These are phyloP conservation scores for Loriculus beryllinus DNA, from an alignment of 2,797 vertebrate species.

Conservation along the genomic window DNA sequence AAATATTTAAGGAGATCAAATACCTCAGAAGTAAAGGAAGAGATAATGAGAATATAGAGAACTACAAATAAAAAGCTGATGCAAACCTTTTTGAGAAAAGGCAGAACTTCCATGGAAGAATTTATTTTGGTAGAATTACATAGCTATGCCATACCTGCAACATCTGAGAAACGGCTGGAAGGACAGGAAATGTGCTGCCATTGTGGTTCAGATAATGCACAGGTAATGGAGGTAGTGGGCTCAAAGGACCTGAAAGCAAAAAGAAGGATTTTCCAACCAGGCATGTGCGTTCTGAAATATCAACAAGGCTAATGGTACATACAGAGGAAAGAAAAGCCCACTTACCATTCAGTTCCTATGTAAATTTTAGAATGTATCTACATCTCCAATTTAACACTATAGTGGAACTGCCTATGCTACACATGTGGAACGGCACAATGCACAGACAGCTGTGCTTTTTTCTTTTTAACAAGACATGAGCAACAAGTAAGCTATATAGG, in stretches of 20 bases:
- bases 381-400: neutral
- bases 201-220: neutral
- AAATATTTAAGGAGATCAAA: neutral
- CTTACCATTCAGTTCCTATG: neutral
- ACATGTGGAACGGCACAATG: neutral
- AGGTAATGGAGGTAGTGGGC: neutral
- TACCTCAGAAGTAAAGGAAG: neutral
- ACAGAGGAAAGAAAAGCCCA: neutral
- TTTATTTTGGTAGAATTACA: neutral
- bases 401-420: neutral
- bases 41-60: neutral
- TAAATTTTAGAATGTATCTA: neutral
- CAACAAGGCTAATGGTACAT: neutral
- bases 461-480: neutral
- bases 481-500: neutral
- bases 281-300: neutral
- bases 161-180: neutral
- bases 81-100: neutral
- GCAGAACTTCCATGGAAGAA: neutral
- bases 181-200: neutral
- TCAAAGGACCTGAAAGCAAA: neutral
- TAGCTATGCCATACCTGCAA: neutral
- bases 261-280: neutral
- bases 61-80: neutral
- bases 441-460: neutral